Evolutionary conservation across 2,113 vertebrate species (phyloP).

Genomic region (Sisor rabdophorus): DNA sequence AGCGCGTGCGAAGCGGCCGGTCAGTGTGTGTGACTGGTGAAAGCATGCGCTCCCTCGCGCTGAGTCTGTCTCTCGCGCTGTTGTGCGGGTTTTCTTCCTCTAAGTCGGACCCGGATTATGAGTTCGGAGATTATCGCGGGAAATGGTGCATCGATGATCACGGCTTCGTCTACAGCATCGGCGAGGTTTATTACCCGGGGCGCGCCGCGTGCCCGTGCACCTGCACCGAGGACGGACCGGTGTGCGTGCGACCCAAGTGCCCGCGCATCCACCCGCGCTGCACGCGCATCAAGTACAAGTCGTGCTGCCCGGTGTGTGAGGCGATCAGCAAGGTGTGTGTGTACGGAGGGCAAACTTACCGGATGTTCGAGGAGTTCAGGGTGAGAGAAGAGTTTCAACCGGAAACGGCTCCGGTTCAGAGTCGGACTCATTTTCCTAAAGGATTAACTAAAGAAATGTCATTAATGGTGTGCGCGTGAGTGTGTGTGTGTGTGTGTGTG

Average conservation of each 20-base stretch:
- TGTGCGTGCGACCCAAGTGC: slow-evolving; percentile 69
- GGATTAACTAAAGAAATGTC: too few species aligned
- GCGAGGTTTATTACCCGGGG: slow-evolving; percentile 68
- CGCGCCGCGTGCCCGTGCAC: slow-evolving; percentile 70
- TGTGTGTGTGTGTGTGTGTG: too few species aligned
- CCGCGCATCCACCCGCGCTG: slow-evolving; percentile 71
- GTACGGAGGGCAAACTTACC: slow-evolving; percentile 67
- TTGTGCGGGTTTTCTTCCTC: slow-evolving; percentile 57
- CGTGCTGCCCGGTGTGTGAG: slow-evolving; percentile 73
- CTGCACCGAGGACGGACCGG: slow-evolving; percentile 71
- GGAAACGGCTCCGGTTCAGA: too few species aligned
- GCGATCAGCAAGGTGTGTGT: slow-evolving; percentile 68
- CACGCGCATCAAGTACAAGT: slow-evolving; percentile 66
- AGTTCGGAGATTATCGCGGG: slow-evolving; percentile 73
- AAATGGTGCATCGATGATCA: slow-evolving; percentile 74
- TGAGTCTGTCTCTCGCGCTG: slow-evolving; percentile 39
- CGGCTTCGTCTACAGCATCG: slow-evolving; percentile 71
- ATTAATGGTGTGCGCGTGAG: too few species aligned
- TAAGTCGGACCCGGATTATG: slow-evolving; percentile 66
- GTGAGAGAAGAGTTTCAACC: slow-evolving; percentile 55
- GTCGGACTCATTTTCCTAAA: too few species aligned
- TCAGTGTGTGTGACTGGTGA: slow-evolving; percentile 13
- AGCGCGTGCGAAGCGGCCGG: background rate
- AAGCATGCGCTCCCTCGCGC: slow-evolving; percentile 43
- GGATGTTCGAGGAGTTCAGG: slow-evolving; percentile 72